A percentile compares a stretch with the other conserved stretches of the same genome.
Conservation (phyloP, 2,113 vertebrate species). For the Thamnophis sirtalis region DNA sequence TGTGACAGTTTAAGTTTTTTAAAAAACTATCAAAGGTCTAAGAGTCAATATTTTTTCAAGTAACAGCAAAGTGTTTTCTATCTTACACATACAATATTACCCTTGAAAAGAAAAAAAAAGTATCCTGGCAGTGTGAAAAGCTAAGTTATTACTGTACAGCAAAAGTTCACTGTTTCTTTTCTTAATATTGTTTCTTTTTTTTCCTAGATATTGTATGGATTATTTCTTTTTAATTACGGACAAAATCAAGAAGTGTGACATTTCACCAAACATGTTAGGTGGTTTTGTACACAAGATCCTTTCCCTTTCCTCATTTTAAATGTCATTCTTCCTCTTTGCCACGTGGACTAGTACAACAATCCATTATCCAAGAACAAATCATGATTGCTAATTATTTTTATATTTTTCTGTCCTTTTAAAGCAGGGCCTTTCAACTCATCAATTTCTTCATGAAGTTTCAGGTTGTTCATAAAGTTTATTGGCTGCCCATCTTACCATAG, state of each 20-base stretch:
- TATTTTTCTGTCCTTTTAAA: not conserved
- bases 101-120: not conserved
- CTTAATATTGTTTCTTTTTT: not conserved
- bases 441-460: not conserved
- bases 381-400: not conserved
- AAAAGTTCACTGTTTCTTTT: slow-evolving; percentile 13
- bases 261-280: slow-evolving; percentile 27
- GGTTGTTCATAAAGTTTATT: not conserved
- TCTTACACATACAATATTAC: slow-evolving; percentile 2
- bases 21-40: not conserved
- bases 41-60: slow-evolving; percentile 27
- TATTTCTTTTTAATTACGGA: slow-evolving; percentile 37
- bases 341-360: not conserved
- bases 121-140: slow-evolving; percentile 23
- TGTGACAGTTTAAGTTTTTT: not conserved
- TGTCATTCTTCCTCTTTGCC: not conserved
- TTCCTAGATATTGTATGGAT: not conserved
- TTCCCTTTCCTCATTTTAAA: not conserved
- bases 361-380: not conserved
- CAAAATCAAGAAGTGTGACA: slow-evolving; percentile 8
- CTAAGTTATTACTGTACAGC: not conserved
- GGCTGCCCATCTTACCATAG: not conserved
- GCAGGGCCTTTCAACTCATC: not conserved
- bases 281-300: not conserved
- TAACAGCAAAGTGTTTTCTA: slow-evolving; percentile 25